phyloP scores from a whole-genome alignment of 2,113 vertebrate genomes.

The Pseudorasbora parva region DNA sequence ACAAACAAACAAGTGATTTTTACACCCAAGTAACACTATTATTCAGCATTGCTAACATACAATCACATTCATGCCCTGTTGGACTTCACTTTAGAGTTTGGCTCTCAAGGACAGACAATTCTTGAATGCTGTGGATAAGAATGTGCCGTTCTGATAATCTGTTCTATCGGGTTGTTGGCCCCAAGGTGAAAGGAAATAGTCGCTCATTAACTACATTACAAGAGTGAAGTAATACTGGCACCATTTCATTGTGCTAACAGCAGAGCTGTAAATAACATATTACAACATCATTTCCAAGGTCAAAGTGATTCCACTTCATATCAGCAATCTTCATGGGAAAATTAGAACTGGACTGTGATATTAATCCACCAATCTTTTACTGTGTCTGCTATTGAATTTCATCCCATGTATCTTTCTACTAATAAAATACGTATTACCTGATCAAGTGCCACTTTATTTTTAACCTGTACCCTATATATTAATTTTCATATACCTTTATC shows the following conservation, averaged over 20 bases:
- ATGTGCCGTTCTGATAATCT: slow-evolving; percentile 31
- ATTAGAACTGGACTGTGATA: neutral
- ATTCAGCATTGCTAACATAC: neutral
- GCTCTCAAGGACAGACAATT: slow-evolving; percentile 1
- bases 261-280: slow-evolving; percentile 15
- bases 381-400: neutral
- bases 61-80: neutral
- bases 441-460: neutral
- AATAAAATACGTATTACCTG: neutral
- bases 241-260: neutral
- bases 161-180: slow-evolving; percentile 32
- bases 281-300: slow-evolving; percentile 18
- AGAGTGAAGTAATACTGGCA: slow-evolving; percentile 20
- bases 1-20: neutral
- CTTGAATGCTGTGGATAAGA: neutral
- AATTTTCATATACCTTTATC: neutral
- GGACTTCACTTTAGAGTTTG: slow-evolving; percentile 13
- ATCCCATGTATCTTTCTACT: neutral
- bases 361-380: neutral
- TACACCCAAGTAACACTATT: neutral
- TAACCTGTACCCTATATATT: neutral
- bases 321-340: neutral
- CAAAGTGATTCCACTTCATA: neutral
- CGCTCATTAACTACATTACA: slow-evolving; percentile 59
- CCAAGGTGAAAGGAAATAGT: slow-evolving; percentile 50